Evolutionary conservation across 1,140 invertebrate species (phyloP), one percentile per base, ranked within the genome.

Genomic region (Catajapyx aquilonaris): DNA sequence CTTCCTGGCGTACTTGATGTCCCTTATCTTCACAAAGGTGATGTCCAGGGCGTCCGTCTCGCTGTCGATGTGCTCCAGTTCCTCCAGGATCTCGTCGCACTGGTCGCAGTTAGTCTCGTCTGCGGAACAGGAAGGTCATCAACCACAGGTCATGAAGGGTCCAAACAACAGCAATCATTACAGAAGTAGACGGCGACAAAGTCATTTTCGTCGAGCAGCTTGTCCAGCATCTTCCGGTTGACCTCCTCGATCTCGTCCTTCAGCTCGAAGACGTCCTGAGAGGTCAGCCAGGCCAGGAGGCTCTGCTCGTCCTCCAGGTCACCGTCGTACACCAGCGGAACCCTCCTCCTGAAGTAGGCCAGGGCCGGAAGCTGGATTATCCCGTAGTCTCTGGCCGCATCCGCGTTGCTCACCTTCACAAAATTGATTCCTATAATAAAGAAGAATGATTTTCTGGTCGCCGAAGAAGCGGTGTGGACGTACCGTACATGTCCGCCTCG

Each of bases 191-290:
- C 86, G n/a, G 84, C 76, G 13, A 93, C 59, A 54, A 86, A 93
- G 60, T 93, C 86, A 50, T 90, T 91, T 56, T 91, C 86, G 44
- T 91, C 85, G 1, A 94, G 59, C 2, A 91, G 55, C 58, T 93
- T 93, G 45, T 91, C 84, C 31, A 94, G 59, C 86, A 94, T 91
- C 60, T 90, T 87, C 30, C 78, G 71, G 54, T 91, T 93, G 1
- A 93, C 85, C 57, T 91, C 85, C 56, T 91, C 87, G 50, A 94
- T 93, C 69, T 93, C 86, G 54, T 90, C 88, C 62, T 88, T 87
- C 22, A 91, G 78, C 60, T 91, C 84, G 60, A 94, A 90, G 17
- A 88, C 81, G 55, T 94, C 86, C 54, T 90, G 83, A 10, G 83
- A 87, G 7, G 86, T 91, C 10, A 93, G 56, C 86, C 86, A 94